These are phyloP conservation scores for Coptodon bakossiorum DNA, from an alignment of 2,113 vertebrate genomes.

Conservation along the genomic window DNA sequence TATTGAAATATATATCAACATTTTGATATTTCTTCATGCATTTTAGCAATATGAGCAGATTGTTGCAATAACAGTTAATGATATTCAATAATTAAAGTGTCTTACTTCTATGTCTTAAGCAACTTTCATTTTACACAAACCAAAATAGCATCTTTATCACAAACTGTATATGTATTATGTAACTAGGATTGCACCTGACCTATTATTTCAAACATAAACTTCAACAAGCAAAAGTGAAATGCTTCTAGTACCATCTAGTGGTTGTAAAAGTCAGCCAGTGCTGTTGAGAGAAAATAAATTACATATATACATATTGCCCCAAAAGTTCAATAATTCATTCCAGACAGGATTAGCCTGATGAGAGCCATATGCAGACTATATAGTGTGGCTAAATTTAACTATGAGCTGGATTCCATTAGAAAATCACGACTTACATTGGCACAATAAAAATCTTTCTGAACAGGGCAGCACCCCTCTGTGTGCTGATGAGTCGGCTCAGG, in stretches of 20 bases:
- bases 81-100: background rate
- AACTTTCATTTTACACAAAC: background rate
- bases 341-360: slow-evolving; percentile 3
- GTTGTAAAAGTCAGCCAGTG: background rate
- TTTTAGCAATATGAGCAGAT: background rate
- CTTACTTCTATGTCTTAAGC: background rate
- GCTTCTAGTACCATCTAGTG: slow-evolving; percentile 69
- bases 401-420: background rate
- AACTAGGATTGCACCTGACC: slow-evolving; percentile 14
- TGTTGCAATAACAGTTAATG: background rate
- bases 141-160: background rate
- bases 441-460: background rate
- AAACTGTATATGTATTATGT: slow-evolving; percentile 5
- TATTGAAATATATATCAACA: background rate
- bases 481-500: background rate
- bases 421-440: background rate
- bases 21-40: background rate
- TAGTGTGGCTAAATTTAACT: slow-evolving; percentile 13
- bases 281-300: background rate
- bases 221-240: slow-evolving; percentile 11
- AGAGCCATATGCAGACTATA: background rate
- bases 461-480: slow-evolving; percentile 14
- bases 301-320: background rate
- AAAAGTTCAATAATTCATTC: slow-evolving; percentile 7
- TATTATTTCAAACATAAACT: background rate